Evolutionary conservation across 2,113 vertebrate genomes (phyloP).

Genomic region (Phalacrocorax aristotelis): DNA sequence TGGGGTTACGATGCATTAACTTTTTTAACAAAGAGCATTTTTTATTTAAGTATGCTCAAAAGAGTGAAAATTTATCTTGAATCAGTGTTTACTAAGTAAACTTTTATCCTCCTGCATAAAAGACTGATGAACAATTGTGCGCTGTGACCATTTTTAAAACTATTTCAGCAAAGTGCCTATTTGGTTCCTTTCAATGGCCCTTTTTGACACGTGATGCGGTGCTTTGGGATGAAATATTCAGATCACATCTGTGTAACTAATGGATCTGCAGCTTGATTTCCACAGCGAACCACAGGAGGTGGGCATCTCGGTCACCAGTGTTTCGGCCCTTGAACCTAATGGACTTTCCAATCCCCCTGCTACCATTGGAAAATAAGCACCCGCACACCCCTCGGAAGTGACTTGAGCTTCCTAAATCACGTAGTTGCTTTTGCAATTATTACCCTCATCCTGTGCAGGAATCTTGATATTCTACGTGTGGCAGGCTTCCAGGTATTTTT

Average conservation of each 20-base stretch:
- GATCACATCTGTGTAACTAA: background rate
- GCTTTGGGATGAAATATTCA: background rate
- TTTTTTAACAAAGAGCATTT: background rate
- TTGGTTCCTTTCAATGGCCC: background rate
- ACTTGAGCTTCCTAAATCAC: background rate
- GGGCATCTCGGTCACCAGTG: background rate
- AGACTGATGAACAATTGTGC: background rate
- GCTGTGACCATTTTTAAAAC: background rate
- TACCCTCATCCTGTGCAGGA: background rate
- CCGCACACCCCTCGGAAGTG: accelerated
- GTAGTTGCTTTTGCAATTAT: background rate
- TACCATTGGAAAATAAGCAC: background rate
- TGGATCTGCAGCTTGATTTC: background rate
- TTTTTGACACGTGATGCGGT: background rate
- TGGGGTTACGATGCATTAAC: background rate
- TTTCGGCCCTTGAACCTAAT: background rate
- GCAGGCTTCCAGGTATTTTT: background rate
- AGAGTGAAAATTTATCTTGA: background rate
- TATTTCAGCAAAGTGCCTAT: background rate
- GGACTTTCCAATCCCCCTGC: background rate
- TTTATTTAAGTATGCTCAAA: background rate
- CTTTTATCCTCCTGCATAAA: background rate
- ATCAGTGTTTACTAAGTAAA: background rate
- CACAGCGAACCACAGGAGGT: background rate
- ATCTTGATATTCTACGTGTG: background rate